phyloP scores from a whole-genome alignment of 1,140 invertebrate genomes.

The Dufourea novaeangliae region DNA sequence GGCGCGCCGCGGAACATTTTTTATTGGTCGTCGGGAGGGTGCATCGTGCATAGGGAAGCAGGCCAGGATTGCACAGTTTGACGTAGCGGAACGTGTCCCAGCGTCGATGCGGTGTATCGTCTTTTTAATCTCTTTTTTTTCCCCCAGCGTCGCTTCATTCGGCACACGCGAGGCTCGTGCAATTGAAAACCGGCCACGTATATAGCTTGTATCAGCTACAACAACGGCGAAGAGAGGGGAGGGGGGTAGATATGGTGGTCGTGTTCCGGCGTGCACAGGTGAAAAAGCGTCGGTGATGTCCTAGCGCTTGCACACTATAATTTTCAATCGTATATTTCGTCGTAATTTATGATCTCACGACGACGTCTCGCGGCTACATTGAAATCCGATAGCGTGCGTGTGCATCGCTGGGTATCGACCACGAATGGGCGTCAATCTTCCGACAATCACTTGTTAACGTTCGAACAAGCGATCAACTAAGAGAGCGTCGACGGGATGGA shows the following conservation, averaged over 20 bases:
- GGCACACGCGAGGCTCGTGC: slow-evolving; percentile 24
- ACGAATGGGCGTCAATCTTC: background rate
- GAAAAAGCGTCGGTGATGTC: background rate
- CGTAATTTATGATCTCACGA: slow-evolving; percentile 16
- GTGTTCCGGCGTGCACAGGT: background rate
- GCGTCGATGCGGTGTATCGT: slow-evolving; percentile 12
- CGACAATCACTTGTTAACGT: background rate
- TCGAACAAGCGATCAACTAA: too few species aligned
- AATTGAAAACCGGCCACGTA: slow-evolving; percentile 23
- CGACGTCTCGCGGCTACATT: background rate
- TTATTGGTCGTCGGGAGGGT: slow-evolving; percentile 23
- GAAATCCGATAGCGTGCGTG: background rate
- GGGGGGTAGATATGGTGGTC: background rate
- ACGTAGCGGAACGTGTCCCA: too few species aligned
- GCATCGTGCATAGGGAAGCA: slow-evolving; percentile 39
- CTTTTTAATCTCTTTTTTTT: slow-evolving; percentile 27
- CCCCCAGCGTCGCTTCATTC: slow-evolving; percentile 11
- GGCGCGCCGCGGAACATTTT: slow-evolving; percentile 21
- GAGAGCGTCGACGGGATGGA: too few species aligned
- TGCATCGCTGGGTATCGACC: background rate
- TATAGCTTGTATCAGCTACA: slow-evolving; percentile 15
- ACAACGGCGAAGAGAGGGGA: too few species aligned
- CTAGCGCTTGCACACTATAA: background rate
- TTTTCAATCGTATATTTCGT: slow-evolving; percentile 6
- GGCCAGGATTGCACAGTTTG: slow-evolving; percentile 20